phyloP scores from a whole-genome alignment of 2,888 invertebrate genomes.

The Callyntrura sp. region DNA sequence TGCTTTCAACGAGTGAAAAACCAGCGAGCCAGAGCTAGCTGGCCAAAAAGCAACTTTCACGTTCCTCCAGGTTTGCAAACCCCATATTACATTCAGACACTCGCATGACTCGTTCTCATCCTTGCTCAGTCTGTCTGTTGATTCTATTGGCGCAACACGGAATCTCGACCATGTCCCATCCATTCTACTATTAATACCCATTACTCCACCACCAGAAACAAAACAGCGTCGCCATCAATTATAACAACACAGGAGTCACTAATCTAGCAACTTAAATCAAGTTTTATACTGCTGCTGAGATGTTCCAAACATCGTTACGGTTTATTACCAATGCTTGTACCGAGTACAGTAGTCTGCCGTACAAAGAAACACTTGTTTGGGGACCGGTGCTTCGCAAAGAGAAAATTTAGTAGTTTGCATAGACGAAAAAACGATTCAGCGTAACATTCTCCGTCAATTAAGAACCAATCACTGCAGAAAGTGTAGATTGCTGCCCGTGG shows the following conservation, averaged over 20 bases:
- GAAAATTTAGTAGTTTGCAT: constrained; percentile 3
- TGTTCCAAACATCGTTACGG: constrained; percentile 11
- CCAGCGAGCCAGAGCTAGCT: not conserved
- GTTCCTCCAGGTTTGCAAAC: constrained; percentile 47
- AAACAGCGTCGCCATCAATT: constrained; percentile 34
- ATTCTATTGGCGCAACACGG: constrained; percentile 51
- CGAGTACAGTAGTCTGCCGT: not conserved
- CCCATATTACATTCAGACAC: constrained; percentile 28
- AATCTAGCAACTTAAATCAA: not conserved
- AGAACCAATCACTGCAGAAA: not conserved
- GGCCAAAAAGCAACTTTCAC: constrained; percentile 63
- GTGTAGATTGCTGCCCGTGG: not conserved
- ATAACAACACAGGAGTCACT: not conserved
- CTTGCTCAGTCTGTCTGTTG: constrained; percentile 54
- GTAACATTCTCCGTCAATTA: not conserved
- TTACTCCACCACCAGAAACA: constrained; percentile 32
- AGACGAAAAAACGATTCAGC: not conserved
- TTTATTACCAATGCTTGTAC: not conserved
- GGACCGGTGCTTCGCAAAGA: constrained; percentile 24
- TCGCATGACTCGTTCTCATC: constrained; percentile 19
- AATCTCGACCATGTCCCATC: not conserved
- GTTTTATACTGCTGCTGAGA: not conserved
- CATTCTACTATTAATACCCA: not conserved
- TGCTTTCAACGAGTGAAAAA: constrained; percentile 30
- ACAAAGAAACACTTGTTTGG: constrained; percentile 45